Conservation (phyloP, 1,140 invertebrate species). For the Fopius arisanus region DNA sequence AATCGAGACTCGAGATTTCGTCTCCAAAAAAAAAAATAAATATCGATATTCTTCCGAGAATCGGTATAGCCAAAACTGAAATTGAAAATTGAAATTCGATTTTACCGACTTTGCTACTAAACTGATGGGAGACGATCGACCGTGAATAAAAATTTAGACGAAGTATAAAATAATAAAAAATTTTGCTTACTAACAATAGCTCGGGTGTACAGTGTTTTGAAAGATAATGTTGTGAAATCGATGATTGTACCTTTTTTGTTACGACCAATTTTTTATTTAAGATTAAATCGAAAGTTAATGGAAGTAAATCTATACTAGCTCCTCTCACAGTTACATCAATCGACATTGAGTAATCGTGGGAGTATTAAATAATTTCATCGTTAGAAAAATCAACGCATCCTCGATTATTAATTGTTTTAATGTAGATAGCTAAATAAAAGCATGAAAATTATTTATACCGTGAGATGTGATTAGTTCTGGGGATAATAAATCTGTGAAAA, state of each 20-base stretch:
- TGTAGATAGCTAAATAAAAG: conserved; percentile 25
- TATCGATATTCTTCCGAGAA: no score
- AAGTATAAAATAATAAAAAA: conserved; percentile 5
- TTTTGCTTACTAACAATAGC: conserved; percentile 22
- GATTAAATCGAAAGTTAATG: no score
- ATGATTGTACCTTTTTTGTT: conserved; percentile 1
- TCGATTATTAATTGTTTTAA: neutral
- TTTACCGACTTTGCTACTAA: neutral
- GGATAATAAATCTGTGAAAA: conserved; percentile 5
- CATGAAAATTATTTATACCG: conserved; percentile 24
- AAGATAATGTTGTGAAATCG: conserved; percentile 11
- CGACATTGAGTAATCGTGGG: no score
- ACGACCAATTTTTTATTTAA: conserved; percentile 17
- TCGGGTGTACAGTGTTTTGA: conserved; percentile 29
- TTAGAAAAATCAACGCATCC: neutral
- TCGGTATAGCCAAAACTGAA: no score
- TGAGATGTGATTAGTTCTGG: conserved; percentile 17
- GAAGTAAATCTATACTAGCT: no score
- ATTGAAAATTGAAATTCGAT: no score
- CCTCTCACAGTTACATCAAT: no score
- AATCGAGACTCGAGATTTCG: no score
- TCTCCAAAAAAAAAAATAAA: no score
- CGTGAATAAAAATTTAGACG: neutral
- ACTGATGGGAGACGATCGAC: neutral
- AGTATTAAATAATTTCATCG: conserved; percentile 11